Conservation (phyloP, 2,113 vertebrate genomes). For the Dolichallabes microphthalmus region DNA sequence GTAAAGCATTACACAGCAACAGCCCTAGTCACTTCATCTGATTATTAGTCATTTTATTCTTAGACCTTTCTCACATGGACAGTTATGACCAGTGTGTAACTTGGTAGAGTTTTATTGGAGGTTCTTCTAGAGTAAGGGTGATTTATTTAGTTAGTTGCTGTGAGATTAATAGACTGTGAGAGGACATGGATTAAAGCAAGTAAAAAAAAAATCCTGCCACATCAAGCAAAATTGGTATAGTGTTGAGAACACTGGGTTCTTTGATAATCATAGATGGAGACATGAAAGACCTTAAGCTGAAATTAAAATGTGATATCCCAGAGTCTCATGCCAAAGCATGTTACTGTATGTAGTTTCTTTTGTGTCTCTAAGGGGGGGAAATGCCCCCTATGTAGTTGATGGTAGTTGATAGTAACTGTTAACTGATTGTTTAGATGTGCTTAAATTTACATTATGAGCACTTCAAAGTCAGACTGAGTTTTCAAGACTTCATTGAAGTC, state of each 20-base stretch:
- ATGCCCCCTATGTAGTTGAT: background rate
- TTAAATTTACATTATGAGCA: constrained; percentile 5
- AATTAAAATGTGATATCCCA: background rate
- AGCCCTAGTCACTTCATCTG: background rate
- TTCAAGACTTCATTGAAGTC: background rate
- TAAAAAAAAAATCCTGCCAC: background rate
- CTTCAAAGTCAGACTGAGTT: background rate
- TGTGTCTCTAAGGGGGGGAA: background rate
- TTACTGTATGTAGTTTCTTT: background rate
- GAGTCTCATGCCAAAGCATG: background rate
- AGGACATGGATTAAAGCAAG: constrained; percentile 1
- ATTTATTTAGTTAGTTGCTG: background rate
- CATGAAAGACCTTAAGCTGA: background rate
- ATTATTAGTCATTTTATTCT: constrained; percentile 14
- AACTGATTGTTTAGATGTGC: background rate
- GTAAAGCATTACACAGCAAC: background rate
- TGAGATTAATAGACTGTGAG: background rate
- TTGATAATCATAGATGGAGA: background rate
- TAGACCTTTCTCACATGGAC: background rate
- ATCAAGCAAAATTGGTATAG: background rate
- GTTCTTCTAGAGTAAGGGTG: background rate
- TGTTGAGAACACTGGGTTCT: background rate
- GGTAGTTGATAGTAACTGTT: background rate
- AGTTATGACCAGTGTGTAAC: background rate
- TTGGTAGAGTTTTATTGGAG: background rate